Conservation (phyloP, 2,888 invertebrate species). For the Pseudoips prasinana region DNA sequence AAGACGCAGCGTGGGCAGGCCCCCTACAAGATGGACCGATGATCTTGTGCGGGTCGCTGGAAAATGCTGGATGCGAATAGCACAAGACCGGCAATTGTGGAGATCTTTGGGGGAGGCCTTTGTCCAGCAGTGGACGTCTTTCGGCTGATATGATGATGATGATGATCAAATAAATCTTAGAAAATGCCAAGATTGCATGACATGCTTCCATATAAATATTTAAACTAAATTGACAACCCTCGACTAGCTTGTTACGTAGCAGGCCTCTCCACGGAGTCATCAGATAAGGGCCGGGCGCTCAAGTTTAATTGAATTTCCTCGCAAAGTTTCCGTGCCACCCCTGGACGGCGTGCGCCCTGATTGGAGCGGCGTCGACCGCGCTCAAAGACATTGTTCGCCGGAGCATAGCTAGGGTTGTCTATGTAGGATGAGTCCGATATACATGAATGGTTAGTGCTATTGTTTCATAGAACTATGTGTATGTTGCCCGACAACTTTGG, state of each 20-base stretch:
- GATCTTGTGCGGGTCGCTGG: no score
- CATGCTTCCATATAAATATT: no score
- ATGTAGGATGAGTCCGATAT: conserved; percentile 34
- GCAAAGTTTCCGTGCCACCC: conserved; percentile 75
- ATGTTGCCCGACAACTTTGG: no score
- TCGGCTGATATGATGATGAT: no score
- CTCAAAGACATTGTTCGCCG: conserved; percentile 70
- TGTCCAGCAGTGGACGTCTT: no score
- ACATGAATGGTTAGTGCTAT: conserved; percentile 36
- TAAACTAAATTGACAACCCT: conserved; percentile 63
- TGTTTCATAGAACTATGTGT: conserved; percentile 20
- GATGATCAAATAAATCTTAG: no score
- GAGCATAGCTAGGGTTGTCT: conserved; percentile 41
- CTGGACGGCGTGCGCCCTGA: conserved; percentile 57
- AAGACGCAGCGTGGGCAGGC: no score
- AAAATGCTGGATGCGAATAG: no score
- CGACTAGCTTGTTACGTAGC: conserved; percentile 65
- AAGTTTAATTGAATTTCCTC: conserved; percentile 80
- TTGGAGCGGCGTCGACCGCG: conserved; percentile 60
- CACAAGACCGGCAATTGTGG: no score
- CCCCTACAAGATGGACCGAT: no score
- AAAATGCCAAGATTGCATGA: no score
- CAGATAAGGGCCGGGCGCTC: conserved; percentile 76
- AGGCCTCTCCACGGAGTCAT: conserved; percentile 70
- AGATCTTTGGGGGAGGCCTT: no score